Base-by-base conservation (phyloP, 1,140 invertebrate species). In the Harpegnathos saltator region DNA sequence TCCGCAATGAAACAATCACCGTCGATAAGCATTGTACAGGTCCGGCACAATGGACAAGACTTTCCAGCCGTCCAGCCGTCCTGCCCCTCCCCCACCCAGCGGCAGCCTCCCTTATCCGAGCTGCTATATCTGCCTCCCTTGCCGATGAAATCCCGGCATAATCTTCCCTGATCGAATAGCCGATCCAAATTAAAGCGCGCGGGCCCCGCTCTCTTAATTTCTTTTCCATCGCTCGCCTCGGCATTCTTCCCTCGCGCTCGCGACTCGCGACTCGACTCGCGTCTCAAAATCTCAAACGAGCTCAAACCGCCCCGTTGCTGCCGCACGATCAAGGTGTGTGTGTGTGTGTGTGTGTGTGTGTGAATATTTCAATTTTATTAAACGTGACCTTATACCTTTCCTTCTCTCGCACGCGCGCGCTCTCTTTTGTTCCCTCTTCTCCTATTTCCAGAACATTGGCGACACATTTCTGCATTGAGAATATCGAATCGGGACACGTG, bases 21-120 rank as follows among this genome's bases (percentile, higher is more conserved):
- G 83, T 89, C 88, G 86, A 89, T 89, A 88, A 88, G 84, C 86
- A 88, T 89, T 89, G 85, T 88, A 71, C 68, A 62, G 48, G 50
- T 78, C 81, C 75, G 66, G 68, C 68, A 86, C 88, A 89, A 87
- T 89, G 84, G 87, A 83, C 87, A 89, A 86, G 85, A 89, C 85
- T 89, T 89, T 89, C 84, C 78, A 89, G 66, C 77, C 38, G 33
- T 33, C 33, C 33, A 7, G n/a, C 29, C 72, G 14, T 52, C 44
- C 38, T n/a, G 2, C 24, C 75, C 56, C 62, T 5, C 29, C 62
- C 19, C 50, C 17, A 11, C 59, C 29, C 29, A 33, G 29, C 33
- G 22, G 14, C 33, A 14, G 14, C 78, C 58, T 15, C 65, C 50
- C 54, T 74, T 69, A 33, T 68, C 68, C 69, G 38, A 33, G 29